Evolutionary conservation across 1,140 invertebrate genomes (phyloP).

Genomic region (Atta texana): DNA sequence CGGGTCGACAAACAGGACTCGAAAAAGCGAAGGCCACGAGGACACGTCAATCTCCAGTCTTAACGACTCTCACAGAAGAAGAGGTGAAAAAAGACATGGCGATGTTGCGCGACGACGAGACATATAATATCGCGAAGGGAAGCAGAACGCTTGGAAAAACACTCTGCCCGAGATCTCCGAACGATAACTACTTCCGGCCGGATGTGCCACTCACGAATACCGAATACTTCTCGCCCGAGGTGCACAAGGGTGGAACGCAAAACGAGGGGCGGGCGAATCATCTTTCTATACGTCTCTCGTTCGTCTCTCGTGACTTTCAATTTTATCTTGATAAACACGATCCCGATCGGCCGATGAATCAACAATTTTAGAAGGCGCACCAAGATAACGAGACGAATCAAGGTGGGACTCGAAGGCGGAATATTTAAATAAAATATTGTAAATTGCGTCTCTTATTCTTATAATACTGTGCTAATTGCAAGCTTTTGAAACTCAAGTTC

Average conservation of each 20-base stretch:
- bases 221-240: constrained; percentile 21
- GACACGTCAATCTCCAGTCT: constrained; percentile 20
- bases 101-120: constrained; percentile 27
- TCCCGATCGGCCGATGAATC: constrained; percentile 35
- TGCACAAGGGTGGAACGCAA: not conserved
- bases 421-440: constrained; percentile 48
- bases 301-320: constrained; percentile 59
- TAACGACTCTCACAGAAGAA: constrained; percentile 20
- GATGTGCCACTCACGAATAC: constrained; percentile 73
- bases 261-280: not conserved
- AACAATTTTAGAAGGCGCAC: constrained; percentile 6
- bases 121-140: constrained; percentile 62
- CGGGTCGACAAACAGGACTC: constrained; percentile 2
- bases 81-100: constrained; percentile 18
- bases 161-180: constrained; percentile 46
- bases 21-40: constrained; percentile 37
- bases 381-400: constrained; percentile 17
- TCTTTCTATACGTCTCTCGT: not conserved
- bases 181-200: constrained; percentile 79
- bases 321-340: constrained; percentile 45
- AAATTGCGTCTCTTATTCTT: not conserved
- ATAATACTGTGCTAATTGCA: constrained; percentile 7
- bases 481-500: not conserved
- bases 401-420: not conserved
- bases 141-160: constrained; percentile 71